phyloP scores from a whole-genome alignment of 2,113 vertebrate genomes.

The Bufo gargarizans region DNA sequence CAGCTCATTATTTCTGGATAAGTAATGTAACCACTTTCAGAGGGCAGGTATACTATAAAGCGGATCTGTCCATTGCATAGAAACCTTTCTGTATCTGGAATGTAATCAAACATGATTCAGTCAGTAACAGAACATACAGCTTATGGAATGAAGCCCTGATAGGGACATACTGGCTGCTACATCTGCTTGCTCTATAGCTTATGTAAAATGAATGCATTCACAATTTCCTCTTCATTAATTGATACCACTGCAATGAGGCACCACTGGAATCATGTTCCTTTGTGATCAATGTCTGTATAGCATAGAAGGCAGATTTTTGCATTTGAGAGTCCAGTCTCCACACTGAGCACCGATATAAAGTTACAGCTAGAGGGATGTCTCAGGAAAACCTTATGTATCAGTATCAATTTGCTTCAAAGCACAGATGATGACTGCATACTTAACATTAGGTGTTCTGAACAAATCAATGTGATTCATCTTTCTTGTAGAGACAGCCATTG shows the following conservation, averaged over 20 bases:
- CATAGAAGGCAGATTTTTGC: conserved; percentile 14
- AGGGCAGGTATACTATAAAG: conserved; percentile 15
- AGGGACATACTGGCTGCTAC: not conserved
- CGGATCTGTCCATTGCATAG: not conserved
- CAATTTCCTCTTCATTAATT: conserved; percentile 58
- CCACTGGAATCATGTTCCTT: conserved; percentile 62
- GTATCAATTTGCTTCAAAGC: conserved; percentile 34
- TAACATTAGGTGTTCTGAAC: conserved; percentile 53
- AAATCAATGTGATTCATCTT: conserved; percentile 56
- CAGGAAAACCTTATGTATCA: not conserved
- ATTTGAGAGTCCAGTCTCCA: conserved; percentile 50
- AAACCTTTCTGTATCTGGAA: conserved; percentile 1
- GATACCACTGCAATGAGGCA: conserved; percentile 56
- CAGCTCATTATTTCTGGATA: conserved; percentile 15
- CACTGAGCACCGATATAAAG: conserved; percentile 39
- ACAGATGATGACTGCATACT: conserved; percentile 59
- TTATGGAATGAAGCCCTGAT: not conserved
- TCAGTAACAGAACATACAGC: not conserved
- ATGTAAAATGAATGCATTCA: conserved; percentile 3
- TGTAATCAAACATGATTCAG: not conserved
- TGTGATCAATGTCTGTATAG: conserved; percentile 56
- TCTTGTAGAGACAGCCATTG: conserved; percentile 29
- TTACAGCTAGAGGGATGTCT: conserved; percentile 44
- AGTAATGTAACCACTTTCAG: conserved; percentile 13
- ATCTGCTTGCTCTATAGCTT: not conserved